phyloP scores from a whole-genome alignment of 2,888 invertebrate genomes.

The Hipparchia semele region DNA sequence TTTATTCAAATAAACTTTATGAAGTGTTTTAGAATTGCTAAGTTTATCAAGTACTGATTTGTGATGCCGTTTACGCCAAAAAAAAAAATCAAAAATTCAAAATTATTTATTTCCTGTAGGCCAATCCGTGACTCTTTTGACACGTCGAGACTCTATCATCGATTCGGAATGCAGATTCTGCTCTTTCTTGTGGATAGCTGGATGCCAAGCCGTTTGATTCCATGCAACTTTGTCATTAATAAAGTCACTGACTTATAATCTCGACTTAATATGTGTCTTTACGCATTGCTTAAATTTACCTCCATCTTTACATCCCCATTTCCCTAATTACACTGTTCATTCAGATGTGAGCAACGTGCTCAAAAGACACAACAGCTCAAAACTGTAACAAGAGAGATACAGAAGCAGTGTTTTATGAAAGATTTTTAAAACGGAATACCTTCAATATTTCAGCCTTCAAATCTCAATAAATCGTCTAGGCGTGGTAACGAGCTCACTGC shows the following conservation, averaged over 20 bases:
- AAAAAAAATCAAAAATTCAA: no score
- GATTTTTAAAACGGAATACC: slow-evolving; percentile 78
- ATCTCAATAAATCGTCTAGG: slow-evolving; percentile 83
- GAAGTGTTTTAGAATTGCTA: background rate
- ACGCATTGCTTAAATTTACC: no score
- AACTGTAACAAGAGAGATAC: slow-evolving; percentile 44
- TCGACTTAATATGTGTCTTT: no score
- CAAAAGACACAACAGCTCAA: slow-evolving; percentile 12
- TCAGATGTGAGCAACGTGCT: slow-evolving; percentile 1
- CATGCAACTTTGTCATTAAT: no score
- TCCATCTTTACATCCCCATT: slow-evolving; percentile 1
- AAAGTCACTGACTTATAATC: no score
- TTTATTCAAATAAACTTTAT: background rate
- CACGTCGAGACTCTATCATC: no score
- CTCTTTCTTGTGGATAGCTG: no score
- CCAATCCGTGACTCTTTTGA: no score
- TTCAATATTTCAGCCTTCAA: slow-evolving; percentile 82
- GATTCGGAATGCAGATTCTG: no score
- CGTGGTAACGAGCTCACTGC: slow-evolving; percentile 82
- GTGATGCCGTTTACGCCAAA: no score
- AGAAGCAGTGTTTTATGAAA: slow-evolving; percentile 69
- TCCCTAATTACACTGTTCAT: background rate
- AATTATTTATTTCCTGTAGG: no score
- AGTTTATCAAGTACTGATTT: background rate
- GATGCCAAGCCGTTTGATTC: no score